These are phyloP conservation scores for Schizotus pectinicornis DNA, from an alignment of 2,888 invertebrate species.

Conservation along the genomic window DNA sequence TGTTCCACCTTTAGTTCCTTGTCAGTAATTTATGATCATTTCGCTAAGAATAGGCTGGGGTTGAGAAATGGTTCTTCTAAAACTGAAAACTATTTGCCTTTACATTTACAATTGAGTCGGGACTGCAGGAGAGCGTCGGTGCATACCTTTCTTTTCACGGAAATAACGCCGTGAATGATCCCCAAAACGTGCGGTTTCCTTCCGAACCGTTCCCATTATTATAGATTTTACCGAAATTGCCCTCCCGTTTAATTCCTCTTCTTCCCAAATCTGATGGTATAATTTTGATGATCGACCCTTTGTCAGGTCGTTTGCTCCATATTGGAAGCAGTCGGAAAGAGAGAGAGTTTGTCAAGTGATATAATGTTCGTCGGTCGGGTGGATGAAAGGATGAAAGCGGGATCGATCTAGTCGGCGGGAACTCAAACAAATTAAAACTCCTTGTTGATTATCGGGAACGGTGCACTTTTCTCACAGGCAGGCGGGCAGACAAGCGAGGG, in stretches of 20 bases:
- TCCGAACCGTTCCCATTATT: too few species aligned
- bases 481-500: slow-evolving; percentile 40
- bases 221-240: too few species aligned
- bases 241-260: too few species aligned
- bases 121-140: too few species aligned
- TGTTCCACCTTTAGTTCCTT: slow-evolving; percentile 43
- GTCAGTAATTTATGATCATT: slow-evolving; percentile 50
- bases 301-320: too few species aligned
- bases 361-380: not conserved
- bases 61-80: slow-evolving; percentile 45
- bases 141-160: too few species aligned
- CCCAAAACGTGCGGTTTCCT: too few species aligned
- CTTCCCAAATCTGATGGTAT: too few species aligned
- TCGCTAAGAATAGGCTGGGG: slow-evolving; percentile 43
- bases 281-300: too few species aligned
- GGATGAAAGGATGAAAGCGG: slow-evolving; percentile 5
- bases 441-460: slow-evolving; percentile 55
- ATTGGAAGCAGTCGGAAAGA: too few species aligned
- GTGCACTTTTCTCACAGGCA: slow-evolving; percentile 54
- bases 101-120: not conserved
- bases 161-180: too few species aligned
- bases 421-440: slow-evolving; percentile 54
- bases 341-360: not conserved
- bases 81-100: slow-evolving; percentile 23
- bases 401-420: slow-evolving; percentile 40